Conservation (phyloP, 2,797 vertebrate species). For the Aeoliscus strigatus region DNA sequence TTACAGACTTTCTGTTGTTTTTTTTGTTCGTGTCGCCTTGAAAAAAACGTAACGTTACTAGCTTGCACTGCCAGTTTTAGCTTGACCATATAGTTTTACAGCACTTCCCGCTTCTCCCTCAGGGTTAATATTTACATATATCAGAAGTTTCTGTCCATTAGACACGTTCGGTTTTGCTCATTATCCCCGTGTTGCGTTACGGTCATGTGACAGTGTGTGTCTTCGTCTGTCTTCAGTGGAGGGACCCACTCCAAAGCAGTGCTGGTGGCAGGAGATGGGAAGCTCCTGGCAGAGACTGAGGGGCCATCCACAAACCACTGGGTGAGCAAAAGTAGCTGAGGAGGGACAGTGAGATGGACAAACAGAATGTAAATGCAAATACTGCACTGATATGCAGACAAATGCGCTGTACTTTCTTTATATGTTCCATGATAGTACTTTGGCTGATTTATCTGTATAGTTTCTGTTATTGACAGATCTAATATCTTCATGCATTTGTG, state of each 20-base stretch:
- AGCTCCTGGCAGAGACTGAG: constrained; percentile 77
- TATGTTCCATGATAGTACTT: neutral
- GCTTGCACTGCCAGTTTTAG: no score
- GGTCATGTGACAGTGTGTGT: no score
- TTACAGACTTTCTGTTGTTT: fast-evolving
- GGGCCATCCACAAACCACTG: constrained; percentile 91
- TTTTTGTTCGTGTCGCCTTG: neutral
- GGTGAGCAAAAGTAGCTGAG: constrained; percentile 66
- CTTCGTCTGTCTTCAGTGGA: constrained; percentile 67
- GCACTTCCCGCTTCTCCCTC: neutral
- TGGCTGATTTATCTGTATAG: no score
- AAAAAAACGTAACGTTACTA: neutral
- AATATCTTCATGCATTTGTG: neutral
- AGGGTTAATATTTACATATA: no score
- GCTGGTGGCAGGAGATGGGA: constrained; percentile 79
- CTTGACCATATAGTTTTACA: neutral
- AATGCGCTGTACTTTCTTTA: neutral
- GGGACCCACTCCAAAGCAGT: constrained; percentile 84
- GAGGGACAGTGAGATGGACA: neutral
- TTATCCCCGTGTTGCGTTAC: no score
- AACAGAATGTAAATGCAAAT: neutral
- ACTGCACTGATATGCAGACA: no score
- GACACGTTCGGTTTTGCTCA: no score
- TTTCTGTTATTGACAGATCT: no score
- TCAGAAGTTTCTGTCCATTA: no score